phyloP scores from a whole-genome alignment of 1,140 invertebrate species.

The Heliothis subflexa region DNA sequence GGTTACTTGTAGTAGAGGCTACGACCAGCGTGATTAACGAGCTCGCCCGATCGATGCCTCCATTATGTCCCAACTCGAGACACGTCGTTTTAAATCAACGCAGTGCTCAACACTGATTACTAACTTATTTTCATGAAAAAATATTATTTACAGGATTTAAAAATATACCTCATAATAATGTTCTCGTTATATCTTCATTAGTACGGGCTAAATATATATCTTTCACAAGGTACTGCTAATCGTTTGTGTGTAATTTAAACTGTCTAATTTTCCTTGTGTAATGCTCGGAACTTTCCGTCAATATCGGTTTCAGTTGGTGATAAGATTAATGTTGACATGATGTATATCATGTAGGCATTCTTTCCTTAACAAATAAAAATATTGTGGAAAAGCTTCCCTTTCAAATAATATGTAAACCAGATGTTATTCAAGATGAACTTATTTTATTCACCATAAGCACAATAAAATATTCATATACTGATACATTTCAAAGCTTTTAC shows the following conservation, averaged over 20 bases:
- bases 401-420: too few species aligned
- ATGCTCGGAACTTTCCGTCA: constrained; percentile 4
- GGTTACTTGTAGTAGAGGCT: neutral
- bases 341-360: neutral
- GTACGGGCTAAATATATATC: constrained; percentile 8
- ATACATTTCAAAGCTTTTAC: too few species aligned
- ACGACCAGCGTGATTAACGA: neutral
- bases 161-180: constrained; percentile 3
- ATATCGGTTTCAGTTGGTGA: neutral
- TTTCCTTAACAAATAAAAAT: too few species aligned
- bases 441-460: too few species aligned
- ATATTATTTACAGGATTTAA: constrained; percentile 5
- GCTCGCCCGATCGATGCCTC: neutral
- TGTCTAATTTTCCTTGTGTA: neutral
- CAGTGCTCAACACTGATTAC: neutral
- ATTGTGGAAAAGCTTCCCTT: too few species aligned
- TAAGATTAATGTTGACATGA: too few species aligned
- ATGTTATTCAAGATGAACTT: too few species aligned
- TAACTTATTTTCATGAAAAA: neutral
- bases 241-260: neutral
- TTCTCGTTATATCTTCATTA: constrained; percentile 4
- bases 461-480: too few species aligned
- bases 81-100: neutral
- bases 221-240: constrained; percentile 19
- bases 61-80: neutral